Conservation (phyloP, 2,113 vertebrate species). For the Picathartes gymnocephalus region DNA sequence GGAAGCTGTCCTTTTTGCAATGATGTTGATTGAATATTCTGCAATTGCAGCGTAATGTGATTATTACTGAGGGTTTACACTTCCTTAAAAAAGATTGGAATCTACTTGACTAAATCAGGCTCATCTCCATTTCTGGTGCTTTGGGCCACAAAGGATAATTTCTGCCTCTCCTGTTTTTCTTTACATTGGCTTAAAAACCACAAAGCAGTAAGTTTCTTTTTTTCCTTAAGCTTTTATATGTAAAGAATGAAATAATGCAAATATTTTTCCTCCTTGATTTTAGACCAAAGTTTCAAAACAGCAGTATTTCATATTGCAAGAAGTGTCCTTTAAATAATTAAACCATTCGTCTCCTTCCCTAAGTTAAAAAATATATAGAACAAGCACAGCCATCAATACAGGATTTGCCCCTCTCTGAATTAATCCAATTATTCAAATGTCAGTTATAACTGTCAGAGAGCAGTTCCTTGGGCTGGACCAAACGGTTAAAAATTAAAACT, state of each 20-base stretch:
- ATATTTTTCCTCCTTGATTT: constrained; percentile 26
- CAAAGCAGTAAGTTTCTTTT: neutral
- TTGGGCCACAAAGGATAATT: neutral
- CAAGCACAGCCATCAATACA: constrained; percentile 72
- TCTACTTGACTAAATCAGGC: neutral
- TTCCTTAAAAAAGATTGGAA: neutral
- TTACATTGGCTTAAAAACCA: neutral
- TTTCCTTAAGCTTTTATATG: neutral
- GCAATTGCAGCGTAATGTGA: neutral
- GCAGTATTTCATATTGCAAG: constrained; percentile 69
- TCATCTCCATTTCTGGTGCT: neutral
- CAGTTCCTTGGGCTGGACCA: constrained; percentile 76
- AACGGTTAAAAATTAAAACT: constrained; percentile 87
- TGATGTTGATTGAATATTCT: neutral
- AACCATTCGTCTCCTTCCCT: constrained; percentile 70
- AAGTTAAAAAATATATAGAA: constrained; percentile 64
- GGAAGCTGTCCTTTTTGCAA: neutral
- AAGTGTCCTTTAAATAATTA: constrained; percentile 79
- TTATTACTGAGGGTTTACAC: neutral
- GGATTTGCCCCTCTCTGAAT: constrained; percentile 81
- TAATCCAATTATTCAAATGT: constrained; percentile 95
- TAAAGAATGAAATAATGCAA: constrained; percentile 18
- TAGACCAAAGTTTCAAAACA: constrained; percentile 4
- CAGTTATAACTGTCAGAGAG: constrained; percentile 87
- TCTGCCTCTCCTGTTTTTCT: neutral